phyloP scores from a whole-genome alignment of 2,113 vertebrate species.

The Ctenomys sociabilis region DNA sequence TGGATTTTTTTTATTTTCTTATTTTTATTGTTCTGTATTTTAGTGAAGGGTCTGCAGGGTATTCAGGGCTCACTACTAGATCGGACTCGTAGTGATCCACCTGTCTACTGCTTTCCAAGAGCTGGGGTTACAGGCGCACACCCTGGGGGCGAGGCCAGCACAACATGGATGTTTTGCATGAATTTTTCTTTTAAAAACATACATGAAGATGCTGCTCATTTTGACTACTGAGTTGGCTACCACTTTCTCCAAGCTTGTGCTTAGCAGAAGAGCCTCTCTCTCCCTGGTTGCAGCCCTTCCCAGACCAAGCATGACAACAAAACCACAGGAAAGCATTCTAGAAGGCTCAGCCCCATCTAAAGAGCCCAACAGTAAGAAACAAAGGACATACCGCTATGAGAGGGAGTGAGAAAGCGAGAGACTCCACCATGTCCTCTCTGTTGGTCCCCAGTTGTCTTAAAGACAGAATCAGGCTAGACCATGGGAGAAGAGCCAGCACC shows the following conservation, averaged over 20 bases:
- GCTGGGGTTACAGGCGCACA: too few species aligned
- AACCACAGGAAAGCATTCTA: neutral
- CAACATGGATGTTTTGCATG: neutral
- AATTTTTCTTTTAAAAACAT: neutral
- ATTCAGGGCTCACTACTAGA: too few species aligned
- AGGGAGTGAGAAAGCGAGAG: conserved; percentile 3
- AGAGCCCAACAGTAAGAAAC: neutral
- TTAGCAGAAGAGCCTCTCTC: neutral
- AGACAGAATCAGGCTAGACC: neutral
- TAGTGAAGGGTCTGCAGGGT: too few species aligned
- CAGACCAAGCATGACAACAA: neutral
- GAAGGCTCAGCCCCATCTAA: neutral
- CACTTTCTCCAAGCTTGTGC: neutral
- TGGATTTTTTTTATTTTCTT: too few species aligned
- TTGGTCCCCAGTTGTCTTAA: neutral
- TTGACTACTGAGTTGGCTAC: neutral
- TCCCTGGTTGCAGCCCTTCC: neutral
- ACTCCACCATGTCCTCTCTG: neutral
- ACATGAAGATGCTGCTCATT: neutral
- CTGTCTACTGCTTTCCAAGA: too few species aligned
- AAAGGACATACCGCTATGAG: neutral
- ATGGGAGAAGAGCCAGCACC: neutral
- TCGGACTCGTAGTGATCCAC: too few species aligned
- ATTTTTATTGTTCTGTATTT: too few species aligned
- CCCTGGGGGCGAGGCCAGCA: too few species aligned